Conservation (phyloP, 2,797 vertebrate genomes). For the Podargus strigoides region DNA sequence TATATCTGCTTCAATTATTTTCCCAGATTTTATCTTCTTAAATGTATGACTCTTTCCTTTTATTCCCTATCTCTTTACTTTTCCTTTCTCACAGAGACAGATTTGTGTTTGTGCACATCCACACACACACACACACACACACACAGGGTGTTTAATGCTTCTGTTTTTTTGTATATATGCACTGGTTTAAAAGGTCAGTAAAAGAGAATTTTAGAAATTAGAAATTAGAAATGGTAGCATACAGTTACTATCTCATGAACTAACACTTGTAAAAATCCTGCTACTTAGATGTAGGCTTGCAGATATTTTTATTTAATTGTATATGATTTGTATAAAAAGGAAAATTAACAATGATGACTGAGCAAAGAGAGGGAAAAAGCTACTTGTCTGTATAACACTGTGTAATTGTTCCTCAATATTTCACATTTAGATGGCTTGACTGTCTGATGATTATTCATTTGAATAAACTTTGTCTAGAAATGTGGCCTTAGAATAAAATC, state of each 20-base stretch:
- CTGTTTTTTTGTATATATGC: neutral
- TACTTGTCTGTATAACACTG: conserved; percentile 30
- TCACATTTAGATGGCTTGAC: conserved; percentile 47
- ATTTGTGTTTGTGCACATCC: neutral
- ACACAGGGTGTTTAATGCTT: neutral
- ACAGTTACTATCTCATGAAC: neutral
- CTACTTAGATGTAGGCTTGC: conserved; percentile 10
- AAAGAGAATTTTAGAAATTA: conserved; percentile 19
- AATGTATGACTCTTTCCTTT: neutral
- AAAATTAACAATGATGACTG: conserved; percentile 39
- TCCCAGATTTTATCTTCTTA: neutral
- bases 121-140: fast-evolving
- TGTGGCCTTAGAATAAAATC: conserved; percentile 39
- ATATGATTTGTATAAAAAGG: conserved; percentile 60
- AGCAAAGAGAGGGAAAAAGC: conserved; percentile 54
- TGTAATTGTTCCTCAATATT: conserved; percentile 62
- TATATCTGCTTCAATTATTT: neutral
- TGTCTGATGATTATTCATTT: conserved; percentile 39
- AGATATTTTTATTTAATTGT: conserved; percentile 65
- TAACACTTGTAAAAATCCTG: neutral
- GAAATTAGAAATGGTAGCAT: no score
- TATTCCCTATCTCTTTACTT: neutral
- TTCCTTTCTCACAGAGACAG: neutral
- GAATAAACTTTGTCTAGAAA: conserved; percentile 65
- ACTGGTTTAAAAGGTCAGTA: conserved; percentile 20